Conservation (phyloP, 2,888 invertebrate species). For the Pammene fasciana region DNA sequence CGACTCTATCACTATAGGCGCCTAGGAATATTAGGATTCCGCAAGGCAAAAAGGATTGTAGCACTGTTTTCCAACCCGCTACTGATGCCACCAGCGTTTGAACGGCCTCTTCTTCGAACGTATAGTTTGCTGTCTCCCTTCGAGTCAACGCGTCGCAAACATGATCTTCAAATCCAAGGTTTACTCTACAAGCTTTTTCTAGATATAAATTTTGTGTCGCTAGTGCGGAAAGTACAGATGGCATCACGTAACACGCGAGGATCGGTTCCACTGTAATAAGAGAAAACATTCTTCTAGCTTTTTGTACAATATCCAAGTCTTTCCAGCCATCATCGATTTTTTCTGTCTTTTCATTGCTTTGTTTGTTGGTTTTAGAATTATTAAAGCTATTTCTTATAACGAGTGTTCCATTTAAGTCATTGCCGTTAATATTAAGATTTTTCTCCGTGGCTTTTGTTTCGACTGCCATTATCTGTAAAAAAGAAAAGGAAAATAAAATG, state of each 20-base stretch:
- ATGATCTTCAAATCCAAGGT: slow-evolving; percentile 87
- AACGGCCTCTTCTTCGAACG: slow-evolving; percentile 85
- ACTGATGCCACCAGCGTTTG: slow-evolving; percentile 91
- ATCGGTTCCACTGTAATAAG: slow-evolving; percentile 90
- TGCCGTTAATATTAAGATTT: slow-evolving; percentile 58
- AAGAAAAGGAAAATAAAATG: slow-evolving; percentile 41
- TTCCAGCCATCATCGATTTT: slow-evolving; percentile 68
- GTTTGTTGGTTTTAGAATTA: slow-evolving; percentile 60
- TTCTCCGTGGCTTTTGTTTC: slow-evolving; percentile 64
- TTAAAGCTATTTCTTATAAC: slow-evolving; percentile 66
- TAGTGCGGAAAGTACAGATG: slow-evolving; percentile 86
- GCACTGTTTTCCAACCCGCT: slow-evolving; percentile 93
- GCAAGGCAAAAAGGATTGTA: slow-evolving; percentile 92
- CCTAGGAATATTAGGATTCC: slow-evolving; percentile 91
- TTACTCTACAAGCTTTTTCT: slow-evolving; percentile 94
- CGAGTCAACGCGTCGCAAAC: slow-evolving; percentile 90
- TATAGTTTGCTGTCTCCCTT: slow-evolving; percentile 86
- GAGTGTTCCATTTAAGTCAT: slow-evolving; percentile 70
- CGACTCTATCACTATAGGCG: slow-evolving; percentile 88
- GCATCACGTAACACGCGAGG: slow-evolving; percentile 88
- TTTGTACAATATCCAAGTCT: slow-evolving; percentile 81
- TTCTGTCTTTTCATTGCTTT: slow-evolving; percentile 50
- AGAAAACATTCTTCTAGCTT: slow-evolving; percentile 81
- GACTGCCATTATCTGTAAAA: slow-evolving; percentile 70
- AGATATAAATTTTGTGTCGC: slow-evolving; percentile 93